phyloP scores from a whole-genome alignment of 2,888 invertebrate genomes.

The Diaperis boleti region DNA sequence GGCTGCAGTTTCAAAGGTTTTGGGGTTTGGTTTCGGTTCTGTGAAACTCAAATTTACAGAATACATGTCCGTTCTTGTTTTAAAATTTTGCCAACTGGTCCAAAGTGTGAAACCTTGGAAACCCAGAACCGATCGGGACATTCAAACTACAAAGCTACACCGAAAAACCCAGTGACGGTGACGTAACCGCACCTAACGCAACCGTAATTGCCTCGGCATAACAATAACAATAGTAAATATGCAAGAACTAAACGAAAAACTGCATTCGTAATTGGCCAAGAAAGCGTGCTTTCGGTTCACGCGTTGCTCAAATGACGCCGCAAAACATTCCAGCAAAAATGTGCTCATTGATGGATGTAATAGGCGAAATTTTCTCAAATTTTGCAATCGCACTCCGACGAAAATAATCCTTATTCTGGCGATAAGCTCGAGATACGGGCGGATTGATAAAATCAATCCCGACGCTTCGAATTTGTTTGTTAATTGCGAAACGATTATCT shows the following conservation, averaged over 20 bases:
- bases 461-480: not conserved
- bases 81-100: not conserved
- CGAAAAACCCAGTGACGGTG: not conserved
- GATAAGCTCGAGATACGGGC: too few relatives aligned
- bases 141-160: too few relatives aligned
- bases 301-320: not conserved
- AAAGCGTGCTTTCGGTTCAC: not conserved
- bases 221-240: not conserved
- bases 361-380: not conserved
- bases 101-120: too few relatives aligned
- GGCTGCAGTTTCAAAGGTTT: too few relatives aligned
- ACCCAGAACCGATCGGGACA: too few relatives aligned
- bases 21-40: too few relatives aligned
- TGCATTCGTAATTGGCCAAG: slow-evolving; percentile 5
- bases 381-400: not conserved
- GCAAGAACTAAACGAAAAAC: not conserved
- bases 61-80: not conserved
- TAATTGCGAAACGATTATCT: not conserved
- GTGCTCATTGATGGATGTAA: slow-evolving; percentile 5
- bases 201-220: not conserved
- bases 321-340: slow-evolving; percentile 9
- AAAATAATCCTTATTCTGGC: not conserved
- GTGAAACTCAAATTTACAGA: not conserved
- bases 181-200: not conserved
- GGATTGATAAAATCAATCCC: too few relatives aligned